Evolutionary conservation across 2,113 vertebrate genomes (phyloP), one percentile per base, ranked within the genome.

Genomic region (Picathartes gymnocephalus): DNA sequence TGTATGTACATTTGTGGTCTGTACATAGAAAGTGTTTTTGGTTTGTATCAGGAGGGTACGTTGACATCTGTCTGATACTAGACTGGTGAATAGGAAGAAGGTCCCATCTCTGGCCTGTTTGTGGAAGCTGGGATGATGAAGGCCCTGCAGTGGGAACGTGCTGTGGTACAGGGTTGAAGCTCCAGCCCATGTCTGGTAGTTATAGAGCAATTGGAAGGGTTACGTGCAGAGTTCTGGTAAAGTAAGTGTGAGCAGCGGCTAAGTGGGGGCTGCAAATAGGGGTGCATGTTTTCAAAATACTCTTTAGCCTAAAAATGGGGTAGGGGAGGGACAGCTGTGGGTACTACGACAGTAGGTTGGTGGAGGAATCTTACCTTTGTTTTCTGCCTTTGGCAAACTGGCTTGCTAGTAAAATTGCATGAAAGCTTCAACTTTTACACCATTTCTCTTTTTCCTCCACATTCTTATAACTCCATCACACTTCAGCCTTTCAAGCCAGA

Each of bases 111-210:
- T 95, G 95, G 76, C 93, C 80, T 68, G 94, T 95, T 94, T 96
- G 92, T 94, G 96, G 96, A 97, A 97, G 96, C 94, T 95, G 96
- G 93, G 94, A 96, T 96, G 96, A 96, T 95, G 96, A 97, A 96
- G 96, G 94, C 95, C 79, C 96, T 92, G 93, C 95, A 96, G 93
- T 86, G 96, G 94, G 93, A 96, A 21, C 92, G 69, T 90, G 96
- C 93, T 88, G 95, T 95, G 92, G 88, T 95, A 53, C 96, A 94
- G 96, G 96, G 95, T 96, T 96, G 96, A 97, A 93, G 95, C 95
- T 94, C 94, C 96, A 97, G 93, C 94, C 93, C 94, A 58, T 97
- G 90, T 96, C 94, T 95, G 95, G 84, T 96, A 97, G 96, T 93
- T 95, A 25, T 97, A 97, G 96, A 97, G 80, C 96, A 94, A 93